Evolutionary conservation across 1,140 invertebrate species (phyloP).

Genomic region (Pachyrhynchus sulphureomaculatus): DNA sequence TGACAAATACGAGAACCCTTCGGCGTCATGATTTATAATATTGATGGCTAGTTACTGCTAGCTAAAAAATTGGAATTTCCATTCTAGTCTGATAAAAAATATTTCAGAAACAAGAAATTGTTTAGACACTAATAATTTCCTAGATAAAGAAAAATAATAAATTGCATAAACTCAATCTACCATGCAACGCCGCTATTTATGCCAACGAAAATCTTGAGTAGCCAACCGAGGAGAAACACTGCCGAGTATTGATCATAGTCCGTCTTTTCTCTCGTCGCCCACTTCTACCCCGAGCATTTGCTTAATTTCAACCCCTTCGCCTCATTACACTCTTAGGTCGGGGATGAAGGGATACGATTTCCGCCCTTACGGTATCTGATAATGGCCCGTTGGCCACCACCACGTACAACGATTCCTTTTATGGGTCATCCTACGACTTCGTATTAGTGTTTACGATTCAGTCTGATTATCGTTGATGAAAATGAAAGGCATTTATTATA

Average conservation of each 20-base stretch:
- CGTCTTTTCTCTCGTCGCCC: conserved; percentile 34
- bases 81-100: too few relatives aligned
- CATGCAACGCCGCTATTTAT: too few relatives aligned
- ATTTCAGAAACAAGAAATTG: too few relatives aligned
- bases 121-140: too few relatives aligned
- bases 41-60: too few relatives aligned
- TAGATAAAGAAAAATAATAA: too few relatives aligned
- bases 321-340: conserved; percentile 48
- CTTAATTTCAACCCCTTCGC: conserved; percentile 48
- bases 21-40: too few relatives aligned
- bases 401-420: conserved; percentile 39
- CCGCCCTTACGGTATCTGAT: conserved; percentile 40
- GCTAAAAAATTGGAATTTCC: too few relatives aligned
- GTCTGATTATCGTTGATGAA: conserved; percentile 3
- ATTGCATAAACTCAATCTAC: too few relatives aligned
- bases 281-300: conserved; percentile 35
- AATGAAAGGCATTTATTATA: conserved; percentile 14
- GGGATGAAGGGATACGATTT: conserved; percentile 29
- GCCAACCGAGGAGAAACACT: conserved; percentile 14
- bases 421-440: conserved; percentile 39
- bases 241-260: conserved; percentile 44
- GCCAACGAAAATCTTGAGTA: conserved; percentile 42
- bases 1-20: too few relatives aligned
- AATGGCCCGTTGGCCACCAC: conserved; percentile 31
- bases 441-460: conserved; percentile 18